Base-by-base conservation (phyloP, 2,797 vertebrate species). In the Neopelma chrysocephalum region DNA sequence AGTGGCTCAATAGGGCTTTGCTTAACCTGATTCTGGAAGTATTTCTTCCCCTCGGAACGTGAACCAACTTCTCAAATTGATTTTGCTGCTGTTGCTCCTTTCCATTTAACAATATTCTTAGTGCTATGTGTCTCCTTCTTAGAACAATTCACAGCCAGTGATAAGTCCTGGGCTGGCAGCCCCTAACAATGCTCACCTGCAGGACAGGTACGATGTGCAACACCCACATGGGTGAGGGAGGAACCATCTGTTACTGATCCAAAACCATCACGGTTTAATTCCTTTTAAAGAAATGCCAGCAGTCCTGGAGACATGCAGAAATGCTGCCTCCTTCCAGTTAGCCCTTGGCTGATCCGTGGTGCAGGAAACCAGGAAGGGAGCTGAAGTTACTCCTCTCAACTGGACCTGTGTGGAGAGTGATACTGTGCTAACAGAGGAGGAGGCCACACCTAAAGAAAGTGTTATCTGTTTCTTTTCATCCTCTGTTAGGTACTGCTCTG, bases 11-110 rank as follows among this genome's bases (percentile, higher is more conserved):
- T 11, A 65, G 70, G 62, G 62, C 66, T 90, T 93, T 88, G 87
- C 89, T 90, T 94, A 84, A 93, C 77, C 84, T 61, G n/a, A 47
- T 87, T 95, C 87, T 70, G 58, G 34, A 83, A 82, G 43, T 56
- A 32, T 90, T 94, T 82, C 47, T 90, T 90, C 69, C 77, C 62
- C 62, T 31, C 11, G 1, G 54, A 90, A 94, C 0, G 1, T 56
- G 82, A 94, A 84, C 31, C 11, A 36, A 79, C 79, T 81, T 81
- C 79, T 89, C n/a, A 45, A 20, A 62, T 58, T 81, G 57, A 83
- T 91, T 89, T 92, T 92, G 58, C 65, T 92, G 47, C 42, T 91
- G 83, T 80, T 76, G 43, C 64, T 95, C 20, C 11, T 82, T 93
- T 93, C 79, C 43, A 61, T 80, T 68, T 70, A 64, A 36, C 45